Base-by-base conservation (phyloP, 2,888 invertebrate genomes). In the Sipha maydis region DNA sequence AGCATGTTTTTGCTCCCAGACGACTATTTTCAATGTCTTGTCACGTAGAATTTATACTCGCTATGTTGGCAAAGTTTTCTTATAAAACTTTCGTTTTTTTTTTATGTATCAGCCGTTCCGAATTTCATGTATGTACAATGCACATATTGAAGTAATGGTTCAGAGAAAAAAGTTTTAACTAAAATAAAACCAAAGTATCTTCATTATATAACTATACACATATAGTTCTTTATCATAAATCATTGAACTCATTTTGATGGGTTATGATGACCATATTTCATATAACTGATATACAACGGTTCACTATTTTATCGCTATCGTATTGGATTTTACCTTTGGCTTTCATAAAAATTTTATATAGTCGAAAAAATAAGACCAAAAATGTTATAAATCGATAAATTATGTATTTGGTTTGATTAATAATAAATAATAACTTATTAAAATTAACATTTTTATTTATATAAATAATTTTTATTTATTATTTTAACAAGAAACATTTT, bases 11-110 rank as follows among this genome's bases (percentile, higher is more conserved):
- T 79, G 69, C 31, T 78, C 67, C 48, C 34, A 80, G 41, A 86
- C 75, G 14, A 56, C 71, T 73, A 75, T 76, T 79, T 86, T 79
- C 85, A 61, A 73, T 80, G 79, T 86, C 86, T 79, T 73, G 86
- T 86, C 86, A 86, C 79, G 86, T 79, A 80, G 71, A 56, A 80
- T 73, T 86, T 80, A 86, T 80, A 79, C 21, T 73, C 79, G 38
- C 69, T 73, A 77, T 28, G 54, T 38, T 67, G 41, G 79, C 38
- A 79, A 79, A 86, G 79, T 86, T 86, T 85, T 31, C 31, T 76
- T 77, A 76, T 84, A 77, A 76, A 84, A 84, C 76, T 84, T 84
- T 85, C 69, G 77, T 31, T 85, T 78, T 76, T 38, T 34, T 21
- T 41, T 69, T 48, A 71, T 54, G 5, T 8, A 48, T 28, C 41